Evolutionary conservation across 2,888 invertebrate genomes (phyloP), one percentile per base, ranked within the genome.

Genomic region (Acrobasis consociella): DNA sequence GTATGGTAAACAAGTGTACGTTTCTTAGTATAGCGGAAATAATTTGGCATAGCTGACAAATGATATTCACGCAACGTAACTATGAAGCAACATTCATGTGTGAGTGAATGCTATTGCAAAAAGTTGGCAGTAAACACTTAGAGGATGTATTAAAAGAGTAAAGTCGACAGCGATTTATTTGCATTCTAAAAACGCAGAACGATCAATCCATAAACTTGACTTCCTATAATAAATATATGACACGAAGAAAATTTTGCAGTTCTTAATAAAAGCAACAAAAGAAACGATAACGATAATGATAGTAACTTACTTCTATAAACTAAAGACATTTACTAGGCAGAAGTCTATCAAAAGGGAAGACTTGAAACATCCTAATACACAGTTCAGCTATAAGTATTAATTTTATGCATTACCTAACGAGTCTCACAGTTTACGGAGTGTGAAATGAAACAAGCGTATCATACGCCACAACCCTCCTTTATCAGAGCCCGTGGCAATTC

Each of bases 401-500:
- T 58, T 49, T 59, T 37, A 59, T 15, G 31, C n/a, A 10, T 15
- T 9, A 49, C n/a, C 22, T 59, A 49, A 49, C 59, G 50, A 60
- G 59, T 16, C 59, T 13, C 59, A 69, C 39, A 60, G 39, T 60
- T 38, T 38, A 16, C 50, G 50, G 51, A 60, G 50, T 60, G 59
- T 50, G 59, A 60, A 60, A 60, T 60, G 59, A 60, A 60, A 50
- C 50, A 39, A 50, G 38, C 50, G 50, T 50, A 60, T 60, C 49
- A 39, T 16, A 50, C 38, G 15, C 31, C 49, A 58, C 17, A 56
- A 9, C 42, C 8, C 39, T 37, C 15, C 13, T 72, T 73, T 78
- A 78, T 76, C 72, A 74, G 72, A 78, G 79, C 71, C 73, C 65
- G 68, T 73, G 71, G 73, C 72, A 69, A 76, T 72, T n/a, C n/a